A percentile compares a stretch with the other conserved stretches of the same genome.
Evolutionary conservation across 2,113 vertebrate species (phyloP).

Genomic region (Charina bottae): DNA sequence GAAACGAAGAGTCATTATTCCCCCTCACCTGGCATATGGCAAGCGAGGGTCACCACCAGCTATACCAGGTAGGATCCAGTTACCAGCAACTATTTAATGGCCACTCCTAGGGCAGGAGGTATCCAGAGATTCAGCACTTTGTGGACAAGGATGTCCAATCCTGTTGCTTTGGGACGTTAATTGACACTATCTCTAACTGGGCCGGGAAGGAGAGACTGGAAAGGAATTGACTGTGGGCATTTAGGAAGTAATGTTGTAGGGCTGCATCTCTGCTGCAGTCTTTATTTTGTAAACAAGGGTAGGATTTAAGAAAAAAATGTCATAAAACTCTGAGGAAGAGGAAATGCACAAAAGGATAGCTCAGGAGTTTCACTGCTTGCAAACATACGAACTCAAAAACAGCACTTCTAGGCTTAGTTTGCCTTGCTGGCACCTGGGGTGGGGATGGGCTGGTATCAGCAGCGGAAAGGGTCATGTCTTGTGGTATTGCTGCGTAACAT

Average conservation of each 20-base stretch:
- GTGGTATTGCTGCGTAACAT: background rate
- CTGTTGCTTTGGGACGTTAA: too few species aligned
- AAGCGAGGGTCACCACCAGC: constrained; percentile 91
- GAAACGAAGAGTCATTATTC: constrained; percentile 92
- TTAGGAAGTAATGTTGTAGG: background rate
- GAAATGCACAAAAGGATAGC: background rate
- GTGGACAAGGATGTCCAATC: background rate
- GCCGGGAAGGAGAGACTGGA: background rate
- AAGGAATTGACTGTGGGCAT: background rate
- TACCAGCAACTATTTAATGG: background rate
- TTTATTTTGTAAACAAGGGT: background rate
- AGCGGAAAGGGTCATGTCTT: background rate
- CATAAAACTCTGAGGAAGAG: background rate
- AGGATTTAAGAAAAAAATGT: background rate
- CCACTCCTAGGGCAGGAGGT: too few species aligned
- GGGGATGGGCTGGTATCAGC: background rate
- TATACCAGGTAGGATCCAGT: constrained; percentile 85
- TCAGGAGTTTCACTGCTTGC: background rate
- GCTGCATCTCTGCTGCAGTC: background rate
- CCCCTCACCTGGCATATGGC: constrained; percentile 92
- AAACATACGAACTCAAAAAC: background rate
- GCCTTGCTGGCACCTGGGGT: background rate
- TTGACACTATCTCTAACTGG: background rate
- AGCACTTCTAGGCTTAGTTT: background rate
- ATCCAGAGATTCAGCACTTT: background rate